Evolutionary conservation across 2,797 vertebrate species (phyloP).

Genomic region (Gymnothorax javanicus): DNA sequence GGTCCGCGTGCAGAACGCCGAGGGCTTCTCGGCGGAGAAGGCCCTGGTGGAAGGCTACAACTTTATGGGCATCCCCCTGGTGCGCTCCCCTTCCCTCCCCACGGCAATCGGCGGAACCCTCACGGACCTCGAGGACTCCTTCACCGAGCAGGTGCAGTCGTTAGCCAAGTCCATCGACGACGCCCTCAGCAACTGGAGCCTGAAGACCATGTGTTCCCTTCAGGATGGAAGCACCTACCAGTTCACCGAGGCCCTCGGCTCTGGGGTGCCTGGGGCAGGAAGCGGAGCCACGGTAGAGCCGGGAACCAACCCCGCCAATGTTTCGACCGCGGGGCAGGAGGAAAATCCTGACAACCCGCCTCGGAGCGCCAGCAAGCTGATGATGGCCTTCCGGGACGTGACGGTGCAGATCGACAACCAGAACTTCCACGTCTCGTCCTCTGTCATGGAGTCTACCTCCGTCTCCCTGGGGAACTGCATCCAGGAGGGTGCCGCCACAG

Average conservation of each 20-base stretch:
- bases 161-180: slow-evolving; percentile 97
- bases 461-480: slow-evolving; percentile 88
- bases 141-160: slow-evolving; percentile 94
- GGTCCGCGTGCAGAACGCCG: slow-evolving; percentile 75
- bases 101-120: slow-evolving; percentile 83
- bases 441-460: slow-evolving; percentile 79
- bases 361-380: slow-evolving; percentile 91
- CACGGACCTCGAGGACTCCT: slow-evolving; percentile 96
- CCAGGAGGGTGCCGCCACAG: slow-evolving; percentile 24
- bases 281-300: slow-evolving; percentile 65
- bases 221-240: slow-evolving; percentile 76
- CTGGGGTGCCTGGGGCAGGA: slow-evolving; percentile 66
- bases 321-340: slow-evolving; percentile 73
- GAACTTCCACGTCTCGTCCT: slow-evolving; percentile 93
- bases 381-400: slow-evolving; percentile 98
- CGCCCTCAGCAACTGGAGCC: slow-evolving; percentile 92
- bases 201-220: slow-evolving; percentile 83
- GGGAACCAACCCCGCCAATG: slow-evolving; percentile 70
- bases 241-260: slow-evolving; percentile 74
- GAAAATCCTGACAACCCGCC: slow-evolving; percentile 72
- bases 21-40: slow-evolving; percentile 75
- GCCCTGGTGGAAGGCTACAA: slow-evolving; percentile 80
- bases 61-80: slow-evolving; percentile 80
- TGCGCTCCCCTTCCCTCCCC: slow-evolving; percentile 87
- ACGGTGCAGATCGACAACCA: slow-evolving; percentile 97